Base-by-base conservation (phyloP, 2,113 vertebrate species). In the Kryptolebias marmoratus region DNA sequence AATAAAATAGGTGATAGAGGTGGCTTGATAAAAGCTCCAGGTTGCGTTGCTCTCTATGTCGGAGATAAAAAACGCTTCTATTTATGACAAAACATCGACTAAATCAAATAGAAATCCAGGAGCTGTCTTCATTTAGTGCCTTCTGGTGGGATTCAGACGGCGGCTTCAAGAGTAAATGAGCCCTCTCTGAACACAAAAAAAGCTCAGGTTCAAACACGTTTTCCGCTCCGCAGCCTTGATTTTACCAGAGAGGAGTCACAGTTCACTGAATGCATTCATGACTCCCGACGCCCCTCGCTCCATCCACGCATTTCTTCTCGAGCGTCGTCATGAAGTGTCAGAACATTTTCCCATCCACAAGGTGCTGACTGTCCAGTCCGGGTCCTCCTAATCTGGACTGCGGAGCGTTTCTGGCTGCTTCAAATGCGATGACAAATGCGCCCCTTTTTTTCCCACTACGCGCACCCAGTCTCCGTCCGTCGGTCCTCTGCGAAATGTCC, bases 231-330 rank as follows among this genome's bases (percentile, higher is more conserved):
- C 39, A 63, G 71, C 83, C 81, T 79, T 75, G 50, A 27, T 53
- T 11, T 11, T 1, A 52, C 49, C 49, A 52, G 68, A 79, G 30
- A 4, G 42, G 66, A 86, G 77, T 86, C 75, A 64, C 50, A 71
- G 81, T 82, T 87, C 83, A 88, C 64, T 71, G 57, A 57, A 81
- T 59, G 71, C 75, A 47, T 60, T 63, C 62, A 63, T 75, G 75
- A 78, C 80, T 81, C n/a, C 36, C 76, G 68, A 77, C 64, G 68
- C 82, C 72, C 28, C 12, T 8, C 64, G 62, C 67, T 91, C 85
- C 80, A 59, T 91, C 85, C 80, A 59, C 77, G 58, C 39, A 39
- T 56, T 73, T 66, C 49, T 62, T 68, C 55, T 64, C 80, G 60
- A 65, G 55, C 64, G 69, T 81, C 80, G 66, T 71, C 77, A 66